Conservation (phyloP, 2,113 vertebrate genomes). For the Sisor rabdophorus region DNA sequence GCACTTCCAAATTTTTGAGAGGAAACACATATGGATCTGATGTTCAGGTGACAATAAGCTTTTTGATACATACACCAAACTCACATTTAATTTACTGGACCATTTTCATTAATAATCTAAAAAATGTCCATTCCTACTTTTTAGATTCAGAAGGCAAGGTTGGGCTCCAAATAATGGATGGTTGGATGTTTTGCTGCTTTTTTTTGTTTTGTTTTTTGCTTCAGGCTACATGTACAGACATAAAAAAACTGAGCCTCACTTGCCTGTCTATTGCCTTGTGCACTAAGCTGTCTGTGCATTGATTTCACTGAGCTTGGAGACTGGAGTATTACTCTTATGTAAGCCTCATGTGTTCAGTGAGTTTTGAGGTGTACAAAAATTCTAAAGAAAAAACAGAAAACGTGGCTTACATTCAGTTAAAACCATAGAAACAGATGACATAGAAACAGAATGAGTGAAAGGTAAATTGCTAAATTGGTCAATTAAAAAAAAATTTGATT, state of each 20-base stretch:
- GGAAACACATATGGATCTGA: no score
- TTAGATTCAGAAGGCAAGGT: conserved; percentile 1
- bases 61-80: neutral
- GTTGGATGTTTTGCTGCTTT: neutral
- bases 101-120: neutral
- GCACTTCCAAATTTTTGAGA: no score
- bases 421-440: no score
- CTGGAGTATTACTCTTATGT: neutral
- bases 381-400: neutral
- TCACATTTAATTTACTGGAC: neutral
- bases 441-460: neutral
- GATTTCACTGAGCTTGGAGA: conserved; percentile 12
- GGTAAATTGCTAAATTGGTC: neutral
- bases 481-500: no score
- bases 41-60: no score
- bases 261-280: conserved; percentile 3
- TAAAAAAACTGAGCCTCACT: neutral
- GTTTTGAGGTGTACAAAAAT: neutral
- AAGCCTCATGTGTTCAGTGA: neutral
- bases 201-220: neutral
- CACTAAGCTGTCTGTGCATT: conserved; percentile 6
- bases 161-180: neutral
- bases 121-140: neutral
- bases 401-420: no score
- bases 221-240: neutral